Percentiles rank a stretch among this genome's conserved stretches.
Evolutionary conservation across 1,140 invertebrate species (phyloP).

Genomic region (Bicyclus anynana): DNA sequence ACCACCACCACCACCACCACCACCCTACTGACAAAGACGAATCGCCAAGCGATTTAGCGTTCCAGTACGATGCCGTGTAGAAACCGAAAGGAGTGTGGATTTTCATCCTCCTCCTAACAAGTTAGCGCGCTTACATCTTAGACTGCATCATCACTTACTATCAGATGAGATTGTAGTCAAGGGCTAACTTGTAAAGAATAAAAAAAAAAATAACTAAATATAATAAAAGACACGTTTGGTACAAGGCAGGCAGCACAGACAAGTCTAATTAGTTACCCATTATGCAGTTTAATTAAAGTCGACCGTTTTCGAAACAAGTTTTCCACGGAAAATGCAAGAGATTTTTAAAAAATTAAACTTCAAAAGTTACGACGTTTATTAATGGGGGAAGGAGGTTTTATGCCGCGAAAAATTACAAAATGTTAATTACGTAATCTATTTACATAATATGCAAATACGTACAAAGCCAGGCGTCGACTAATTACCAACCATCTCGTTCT

Average conservation of each 20-base stretch:
- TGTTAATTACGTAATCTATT: constrained; percentile 17
- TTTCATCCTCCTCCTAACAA: too few relatives aligned
- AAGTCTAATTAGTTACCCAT: constrained; percentile 6
- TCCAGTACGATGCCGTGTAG: too few relatives aligned
- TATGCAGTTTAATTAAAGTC: constrained; percentile 20
- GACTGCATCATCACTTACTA: too few relatives aligned
- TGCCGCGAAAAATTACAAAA: constrained; percentile 21
- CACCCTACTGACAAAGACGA: too few relatives aligned
- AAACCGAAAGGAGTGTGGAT: too few relatives aligned
- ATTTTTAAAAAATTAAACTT: constrained; percentile 2
- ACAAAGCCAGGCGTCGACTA: not conserved
- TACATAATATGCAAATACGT: constrained; percentile 21
- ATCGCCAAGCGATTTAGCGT: too few relatives aligned
- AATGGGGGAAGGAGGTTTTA: constrained; percentile 11
- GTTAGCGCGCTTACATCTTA: too few relatives aligned
- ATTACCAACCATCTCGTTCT: not conserved
- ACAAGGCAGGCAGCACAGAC: constrained; percentile 1
- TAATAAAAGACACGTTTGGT: not conserved
- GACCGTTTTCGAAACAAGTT: constrained; percentile 12
- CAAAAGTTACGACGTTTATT: constrained; percentile 20
- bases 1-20: too few relatives aligned
- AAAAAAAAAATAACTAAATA: too few relatives aligned
- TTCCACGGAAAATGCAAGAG: constrained; percentile 10
- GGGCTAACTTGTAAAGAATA: too few relatives aligned
- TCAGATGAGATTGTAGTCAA: too few relatives aligned